Evolutionary conservation across 2,797 vertebrate species (phyloP).

Genomic region (Enteromius unitaeniatus): DNA sequence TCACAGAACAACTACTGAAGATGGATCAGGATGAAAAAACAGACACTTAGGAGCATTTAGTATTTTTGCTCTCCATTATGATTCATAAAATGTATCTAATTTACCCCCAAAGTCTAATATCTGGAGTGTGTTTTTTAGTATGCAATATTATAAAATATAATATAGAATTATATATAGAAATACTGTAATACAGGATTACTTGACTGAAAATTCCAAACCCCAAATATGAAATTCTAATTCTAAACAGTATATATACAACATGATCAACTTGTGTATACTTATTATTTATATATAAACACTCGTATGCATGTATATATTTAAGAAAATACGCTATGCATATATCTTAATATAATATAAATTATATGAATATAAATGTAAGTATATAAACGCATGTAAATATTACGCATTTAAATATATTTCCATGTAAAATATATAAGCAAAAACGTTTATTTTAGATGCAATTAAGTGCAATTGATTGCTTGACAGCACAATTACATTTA

Average conservation of each 20-base stretch:
- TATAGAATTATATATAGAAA: too few species aligned
- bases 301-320: background rate
- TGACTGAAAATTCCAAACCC: too few species aligned
- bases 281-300: background rate
- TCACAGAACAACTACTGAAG: too few species aligned
- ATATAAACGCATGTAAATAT: background rate
- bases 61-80: too few species aligned
- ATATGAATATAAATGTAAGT: background rate
- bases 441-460: background rate
- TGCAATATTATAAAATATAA: too few species aligned
- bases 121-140: too few species aligned
- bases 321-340: background rate
- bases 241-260: background rate
- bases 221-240: too few species aligned
- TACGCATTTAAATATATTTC: background rate
- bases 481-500: background rate
- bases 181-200: too few species aligned
- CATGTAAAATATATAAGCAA: background rate
- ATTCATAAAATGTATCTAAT: too few species aligned
- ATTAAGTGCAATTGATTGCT: background rate
- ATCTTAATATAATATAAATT: background rate
- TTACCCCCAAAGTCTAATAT: too few species aligned
- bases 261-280: background rate
- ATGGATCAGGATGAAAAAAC: too few species aligned
- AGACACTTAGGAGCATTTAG: too few species aligned